Base-by-base conservation (phyloP, 2,888 invertebrate species). In the Sphaerophoria taeniata region DNA sequence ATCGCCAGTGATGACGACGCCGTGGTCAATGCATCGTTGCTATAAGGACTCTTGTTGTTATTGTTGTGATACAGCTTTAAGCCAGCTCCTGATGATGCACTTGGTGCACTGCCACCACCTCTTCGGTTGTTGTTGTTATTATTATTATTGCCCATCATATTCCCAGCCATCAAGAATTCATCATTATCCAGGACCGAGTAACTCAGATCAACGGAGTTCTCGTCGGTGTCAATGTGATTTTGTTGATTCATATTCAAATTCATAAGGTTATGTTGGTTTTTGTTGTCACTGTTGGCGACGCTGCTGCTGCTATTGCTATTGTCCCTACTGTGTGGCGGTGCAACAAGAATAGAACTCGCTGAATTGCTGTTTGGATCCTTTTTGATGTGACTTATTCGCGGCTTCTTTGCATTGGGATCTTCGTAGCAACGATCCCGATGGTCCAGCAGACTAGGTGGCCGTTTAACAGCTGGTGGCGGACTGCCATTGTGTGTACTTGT, bases 301-400 rank as follows among this genome's bases (percentile, higher is more conserved):
- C 63, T 77, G 43, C 6, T 36, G 12, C 36, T 9, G 9, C 39
- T 7, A 39, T 12, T 43, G 11, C 9, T 71, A 74, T 55, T 61
- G 70, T 65, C 65, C 12, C 63, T 80, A 36, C 7, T 39, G 12
- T 67, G 39, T 51, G 74, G 73, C 16, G 82, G 84, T 45, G 61
- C 63, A 33, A 74, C 12, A 33, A 87, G 82, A 69, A 78, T 69
- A 65, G 80, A 61, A 47, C 33, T 74, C 51, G 74, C 84, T 81
- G 65, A 24, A 65, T 79, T 87, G 81, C 70, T 81, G 12, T 69
- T 61, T 24, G 24, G 24, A 33, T 94, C 94, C 89, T 95, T 95
- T 88, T 94, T 94, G 91, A 95, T 96, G 93, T 96, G 96, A 90
- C 98, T 97, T 92, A 98, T 97, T 90, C 98, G 95, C 91, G 95